Percentiles rank a stretch among this genome's conserved stretches.
Conservation (phyloP, 2,888 invertebrate species). For the Phyllotreta cruciferae region DNA sequence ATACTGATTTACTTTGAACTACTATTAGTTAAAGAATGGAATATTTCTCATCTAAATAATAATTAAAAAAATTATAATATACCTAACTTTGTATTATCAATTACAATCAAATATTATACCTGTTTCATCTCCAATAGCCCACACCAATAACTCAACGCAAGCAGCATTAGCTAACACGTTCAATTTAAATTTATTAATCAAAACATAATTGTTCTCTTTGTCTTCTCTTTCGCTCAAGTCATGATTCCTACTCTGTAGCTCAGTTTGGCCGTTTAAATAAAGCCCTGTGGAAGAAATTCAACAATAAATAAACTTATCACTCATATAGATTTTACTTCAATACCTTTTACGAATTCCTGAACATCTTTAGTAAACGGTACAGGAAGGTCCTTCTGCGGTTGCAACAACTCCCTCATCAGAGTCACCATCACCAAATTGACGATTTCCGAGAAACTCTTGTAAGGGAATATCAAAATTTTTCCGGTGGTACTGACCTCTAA, state of each 20-base stretch:
- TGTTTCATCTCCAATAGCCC: slow-evolving; percentile 97
- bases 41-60: neutral
- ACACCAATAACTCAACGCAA: slow-evolving; percentile 95
- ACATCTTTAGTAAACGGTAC: slow-evolving; percentile 92
- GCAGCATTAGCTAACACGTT: slow-evolving; percentile 97
- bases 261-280: slow-evolving; percentile 92
- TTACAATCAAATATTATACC: slow-evolving; percentile 65
- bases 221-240: slow-evolving; percentile 85
- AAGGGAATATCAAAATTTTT: slow-evolving; percentile 80
- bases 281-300: slow-evolving; percentile 78
- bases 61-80: neutral
- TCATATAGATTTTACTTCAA: neutral
- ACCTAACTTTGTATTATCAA: neutral
- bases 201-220: slow-evolving; percentile 78
- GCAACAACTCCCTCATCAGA: slow-evolving; percentile 85
- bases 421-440: slow-evolving; percentile 93
- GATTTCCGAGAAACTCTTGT: slow-evolving; percentile 94
- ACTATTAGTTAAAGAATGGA: slow-evolving; percentile 1
- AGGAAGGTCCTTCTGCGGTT: slow-evolving; percentile 89
- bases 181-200: slow-evolving; percentile 90
- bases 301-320: slow-evolving; percentile 58
- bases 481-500: slow-evolving; percentile 78
- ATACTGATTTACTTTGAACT: too few species aligned
- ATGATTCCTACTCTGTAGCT: slow-evolving; percentile 85
- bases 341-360: slow-evolving; percentile 64